Conservation (phyloP, 2,113 vertebrate species). For the Ciconia boyciana region DNA sequence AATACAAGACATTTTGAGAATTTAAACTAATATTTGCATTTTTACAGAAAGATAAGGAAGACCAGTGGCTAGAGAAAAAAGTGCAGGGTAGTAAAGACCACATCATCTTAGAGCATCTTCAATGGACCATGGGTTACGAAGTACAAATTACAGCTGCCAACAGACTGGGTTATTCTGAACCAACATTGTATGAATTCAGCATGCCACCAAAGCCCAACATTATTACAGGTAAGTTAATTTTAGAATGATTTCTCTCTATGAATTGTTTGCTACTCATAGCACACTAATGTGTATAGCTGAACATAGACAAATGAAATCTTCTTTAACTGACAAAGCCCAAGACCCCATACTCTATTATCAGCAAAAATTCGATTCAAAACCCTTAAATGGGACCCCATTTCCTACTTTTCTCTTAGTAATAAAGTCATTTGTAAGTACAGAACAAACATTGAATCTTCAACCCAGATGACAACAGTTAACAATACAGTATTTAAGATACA, state of each 20-base stretch:
- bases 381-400: background rate
- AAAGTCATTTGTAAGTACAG: background rate
- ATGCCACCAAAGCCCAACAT: slow-evolving; percentile 97
- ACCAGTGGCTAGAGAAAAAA: slow-evolving; percentile 95
- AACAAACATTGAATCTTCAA: background rate
- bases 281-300: background rate
- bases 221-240: slow-evolving; percentile 88
- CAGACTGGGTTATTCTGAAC: slow-evolving; percentile 93
- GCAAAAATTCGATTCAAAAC: background rate
- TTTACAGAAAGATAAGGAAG: slow-evolving; percentile 91
- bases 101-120: slow-evolving; percentile 91
- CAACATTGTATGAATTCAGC: slow-evolving; percentile 93
- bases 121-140: slow-evolving; percentile 96
- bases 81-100: slow-evolving; percentile 92
- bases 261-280: background rate
- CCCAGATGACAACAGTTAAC: background rate
- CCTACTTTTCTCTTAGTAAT: background rate
- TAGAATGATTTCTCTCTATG: background rate
- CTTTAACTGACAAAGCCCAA: background rate
- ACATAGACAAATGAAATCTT: background rate
- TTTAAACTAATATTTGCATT: slow-evolving; percentile 11
- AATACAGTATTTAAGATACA: background rate
- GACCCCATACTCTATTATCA: background rate
- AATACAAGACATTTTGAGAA: background rate
- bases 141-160: slow-evolving; percentile 97